Evolutionary conservation across 2,797 vertebrate genomes (phyloP).

Genomic region (Bradypodion ventrale): DNA sequence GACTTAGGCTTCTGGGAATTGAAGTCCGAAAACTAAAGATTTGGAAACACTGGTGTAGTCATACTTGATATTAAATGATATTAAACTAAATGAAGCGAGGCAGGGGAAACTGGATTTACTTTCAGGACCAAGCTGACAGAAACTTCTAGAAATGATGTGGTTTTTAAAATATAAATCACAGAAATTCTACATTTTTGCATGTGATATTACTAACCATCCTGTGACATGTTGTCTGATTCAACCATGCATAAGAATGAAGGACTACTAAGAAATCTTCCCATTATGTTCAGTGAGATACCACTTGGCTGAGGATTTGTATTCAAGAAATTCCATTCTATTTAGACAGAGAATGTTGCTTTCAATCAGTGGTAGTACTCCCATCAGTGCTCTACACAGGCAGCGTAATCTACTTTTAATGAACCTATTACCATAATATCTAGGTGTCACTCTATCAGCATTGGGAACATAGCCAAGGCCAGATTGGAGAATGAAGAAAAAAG

Average conservation of each 20-base stretch:
- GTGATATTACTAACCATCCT: neutral
- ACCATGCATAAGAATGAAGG: neutral
- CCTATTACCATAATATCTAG: constrained; percentile 7
- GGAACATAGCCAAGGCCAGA: neutral
- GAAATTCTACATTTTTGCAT: neutral
- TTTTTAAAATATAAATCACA: neutral
- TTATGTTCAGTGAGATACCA: neutral
- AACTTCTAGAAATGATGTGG: neutral
- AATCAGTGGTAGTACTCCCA: neutral
- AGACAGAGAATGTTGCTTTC: neutral
- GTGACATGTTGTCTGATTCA: neutral
- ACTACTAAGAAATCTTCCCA: neutral
- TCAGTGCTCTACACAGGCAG: neutral
- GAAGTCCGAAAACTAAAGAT: too few species aligned
- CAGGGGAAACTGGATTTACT: neutral
- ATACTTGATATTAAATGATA: neutral
- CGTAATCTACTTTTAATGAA: constrained; percentile 27
- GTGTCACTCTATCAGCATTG: constrained; percentile 6
- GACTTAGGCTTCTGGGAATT: too few species aligned
- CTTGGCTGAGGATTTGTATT: neutral
- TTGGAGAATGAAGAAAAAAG: neutral
- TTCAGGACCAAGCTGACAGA: neutral
- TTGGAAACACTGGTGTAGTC: neutral
- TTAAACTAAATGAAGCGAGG: neutral
- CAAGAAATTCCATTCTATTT: neutral